These are phyloP conservation scores for Tachyglossus aculeatus DNA, from an alignment of 2,797 vertebrate species.

Conservation along the genomic window DNA sequence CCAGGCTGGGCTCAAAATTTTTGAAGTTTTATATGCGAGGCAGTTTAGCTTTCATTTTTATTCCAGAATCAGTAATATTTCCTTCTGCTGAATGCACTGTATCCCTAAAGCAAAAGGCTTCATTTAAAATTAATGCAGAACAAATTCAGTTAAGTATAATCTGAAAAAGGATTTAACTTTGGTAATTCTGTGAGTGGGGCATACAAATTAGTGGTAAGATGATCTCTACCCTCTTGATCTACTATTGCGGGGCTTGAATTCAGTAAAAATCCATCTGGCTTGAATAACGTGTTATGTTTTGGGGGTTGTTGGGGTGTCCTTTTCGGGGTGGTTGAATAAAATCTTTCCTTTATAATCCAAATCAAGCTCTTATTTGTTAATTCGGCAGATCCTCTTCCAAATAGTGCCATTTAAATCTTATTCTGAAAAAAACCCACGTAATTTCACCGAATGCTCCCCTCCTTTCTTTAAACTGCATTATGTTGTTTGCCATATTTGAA, in stretches of 20 bases:
- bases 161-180: conserved; percentile 21
- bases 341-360: conserved; percentile 47
- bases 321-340: conserved; percentile 47
- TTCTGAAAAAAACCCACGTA: neutral
- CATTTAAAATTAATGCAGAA: conserved; percentile 21
- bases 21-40: neutral
- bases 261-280: conserved; percentile 58
- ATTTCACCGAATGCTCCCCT: neutral
- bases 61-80: neutral
- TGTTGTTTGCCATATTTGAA: neutral
- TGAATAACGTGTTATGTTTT: conserved; percentile 59
- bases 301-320: conserved; percentile 21
- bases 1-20: neutral
- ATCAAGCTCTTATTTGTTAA: conserved; percentile 38
- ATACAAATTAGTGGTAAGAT: conserved; percentile 47
- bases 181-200: conserved; percentile 19
- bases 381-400: conserved; percentile 31
- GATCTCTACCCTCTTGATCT: conserved; percentile 9
- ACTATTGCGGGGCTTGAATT: conserved; percentile 40
- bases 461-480: conserved; percentile 2
- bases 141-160: conserved; percentile 22
- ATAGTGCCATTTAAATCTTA: conserved; percentile 10
- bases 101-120: neutral
- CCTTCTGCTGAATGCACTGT: neutral
- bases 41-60: neutral